A percentile compares a stretch with the other conserved stretches of the same genome.
Evolutionary conservation across 1,140 invertebrate genomes (phyloP).

Genomic region (Euborellia annulipes): DNA sequence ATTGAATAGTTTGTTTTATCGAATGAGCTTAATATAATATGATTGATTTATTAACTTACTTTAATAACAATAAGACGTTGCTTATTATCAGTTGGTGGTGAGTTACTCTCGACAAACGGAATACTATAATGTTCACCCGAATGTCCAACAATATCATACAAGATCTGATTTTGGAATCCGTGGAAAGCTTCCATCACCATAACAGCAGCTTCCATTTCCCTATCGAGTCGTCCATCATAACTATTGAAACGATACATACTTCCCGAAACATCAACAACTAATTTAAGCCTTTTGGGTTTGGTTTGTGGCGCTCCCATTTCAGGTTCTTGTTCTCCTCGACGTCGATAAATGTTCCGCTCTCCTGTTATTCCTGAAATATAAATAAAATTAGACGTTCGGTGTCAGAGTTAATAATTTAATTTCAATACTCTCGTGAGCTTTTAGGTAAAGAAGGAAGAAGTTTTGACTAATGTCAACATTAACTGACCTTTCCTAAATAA

Average conservation of each 20-base stretch:
- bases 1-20: too few relatives aligned
- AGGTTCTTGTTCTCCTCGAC: conserved; percentile 64
- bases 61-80: conserved; percentile 62
- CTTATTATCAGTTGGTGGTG: conserved; percentile 75
- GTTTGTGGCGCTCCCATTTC: conserved; percentile 69
- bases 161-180: conserved; percentile 75
- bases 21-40: too few relatives aligned
- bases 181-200: conserved; percentile 89
- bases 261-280: conserved; percentile 85
- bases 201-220: conserved; percentile 81
- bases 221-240: conserved; percentile 80
- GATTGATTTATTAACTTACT: too few relatives aligned
- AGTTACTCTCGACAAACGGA: conserved; percentile 50
- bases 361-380: conserved; percentile 52
- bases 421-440: too few relatives aligned
- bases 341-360: conserved; percentile 78
- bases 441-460: too few relatives aligned
- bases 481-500: conserved; percentile 1
- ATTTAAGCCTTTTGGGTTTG: conserved; percentile 75
- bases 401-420: too few relatives aligned
- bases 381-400: too few relatives aligned
- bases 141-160: conserved; percentile 88
- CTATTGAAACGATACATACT: conserved; percentile 94
- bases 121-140: conserved; percentile 76
- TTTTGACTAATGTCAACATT: too few relatives aligned